Base-by-base conservation (phyloP, 2,888 invertebrate species). In the Shargacucullia verbasci region DNA sequence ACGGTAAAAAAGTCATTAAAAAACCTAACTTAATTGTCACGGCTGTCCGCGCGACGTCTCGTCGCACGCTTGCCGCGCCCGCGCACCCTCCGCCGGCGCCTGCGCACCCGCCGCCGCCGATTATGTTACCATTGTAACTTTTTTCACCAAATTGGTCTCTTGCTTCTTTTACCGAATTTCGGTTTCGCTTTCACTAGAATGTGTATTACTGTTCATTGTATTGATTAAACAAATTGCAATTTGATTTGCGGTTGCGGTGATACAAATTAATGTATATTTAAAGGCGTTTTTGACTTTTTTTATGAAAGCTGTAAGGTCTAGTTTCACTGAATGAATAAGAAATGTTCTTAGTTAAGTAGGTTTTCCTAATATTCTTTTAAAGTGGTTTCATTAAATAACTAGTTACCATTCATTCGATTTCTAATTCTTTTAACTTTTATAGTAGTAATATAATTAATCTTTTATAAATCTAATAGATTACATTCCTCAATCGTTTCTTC, bases 21-120 rank as follows among this genome's bases (percentile, higher is more conserved):
- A 90, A 91, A 90, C 84, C 59, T 89, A 92, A 91, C 85, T 90
- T 84, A 86, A 92, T 91, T 92, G 90, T 88, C 82, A 88, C 87
- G 90, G 80, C 63, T 86, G 84, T 86, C 86, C 66, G 70, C 66
- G 52, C 66, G 76, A 68, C 72, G 76, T 60, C 59, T 64, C 34
- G 65, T 48, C 63, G 62, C 70, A 52, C 63, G 59, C 62, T 45
- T 57, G 60, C 49, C 53, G 40, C 44, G 20, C 20, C 20, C 20
- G 20, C 20, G 20, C 20, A 20, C 20, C 20, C 20, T 20, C 20
- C 20, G 20, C 47, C 66, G 62, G 46, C 62, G 55, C 55, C 53
- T 47, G 49, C 68, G 44, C 50, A 47, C 48, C 70, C 60, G 70
- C 58, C 77, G 63, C 78, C 59, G 74, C 43, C 70, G 67, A 73